Percentiles rank a stretch among this genome's conserved stretches.
These are phyloP conservation scores for Syrista parreyssii DNA, from an alignment of 2,888 invertebrate genomes.

Conservation along the genomic window DNA sequence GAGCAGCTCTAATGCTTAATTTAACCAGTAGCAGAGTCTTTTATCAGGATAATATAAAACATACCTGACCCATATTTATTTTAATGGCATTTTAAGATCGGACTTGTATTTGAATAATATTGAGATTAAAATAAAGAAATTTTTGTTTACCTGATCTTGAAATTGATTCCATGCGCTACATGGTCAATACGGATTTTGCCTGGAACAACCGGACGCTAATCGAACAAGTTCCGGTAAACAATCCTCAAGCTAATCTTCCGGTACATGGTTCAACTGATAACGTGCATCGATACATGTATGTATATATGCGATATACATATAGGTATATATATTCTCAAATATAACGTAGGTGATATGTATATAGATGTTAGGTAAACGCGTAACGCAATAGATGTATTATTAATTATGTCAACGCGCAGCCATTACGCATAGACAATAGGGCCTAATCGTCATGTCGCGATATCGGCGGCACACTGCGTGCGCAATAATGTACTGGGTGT, in stretches of 20 bases:
- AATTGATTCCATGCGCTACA: no score
- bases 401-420: constrained; percentile 39
- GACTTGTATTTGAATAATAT: no score
- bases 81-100: not conserved
- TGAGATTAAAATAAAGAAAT: not conserved
- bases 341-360: not conserved
- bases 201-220: not conserved
- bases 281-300: not conserved
- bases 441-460: constrained; percentile 30
- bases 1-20: not conserved
- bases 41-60: no score
- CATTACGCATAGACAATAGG: constrained; percentile 41
- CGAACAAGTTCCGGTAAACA: not conserved
- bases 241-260: not conserved
- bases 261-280: not conserved
- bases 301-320: no score
- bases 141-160: not conserved
- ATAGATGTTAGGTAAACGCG: constrained; percentile 24
- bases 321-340: not conserved
- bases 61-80: no score
- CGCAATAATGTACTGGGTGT: not conserved
- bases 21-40: no score
- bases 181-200: not conserved
- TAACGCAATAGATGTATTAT: constrained; percentile 36
- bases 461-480: not conserved